phyloP scores from a whole-genome alignment of 2,797 vertebrate genomes.

The Megaceryle alcyon region DNA sequence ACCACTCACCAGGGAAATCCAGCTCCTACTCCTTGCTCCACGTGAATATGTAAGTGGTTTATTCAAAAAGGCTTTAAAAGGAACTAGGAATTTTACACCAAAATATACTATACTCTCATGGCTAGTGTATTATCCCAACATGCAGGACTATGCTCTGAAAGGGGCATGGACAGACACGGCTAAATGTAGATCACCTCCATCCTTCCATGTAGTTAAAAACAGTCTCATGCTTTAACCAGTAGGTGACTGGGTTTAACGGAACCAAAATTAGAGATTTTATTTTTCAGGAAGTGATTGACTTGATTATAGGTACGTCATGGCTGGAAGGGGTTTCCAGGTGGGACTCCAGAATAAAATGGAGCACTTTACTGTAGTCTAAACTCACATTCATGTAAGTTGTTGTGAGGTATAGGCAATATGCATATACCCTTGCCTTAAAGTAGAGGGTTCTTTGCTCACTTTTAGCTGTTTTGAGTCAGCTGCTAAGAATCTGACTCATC shows the following conservation, averaged over 20 bases:
- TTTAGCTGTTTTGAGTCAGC: not conserved
- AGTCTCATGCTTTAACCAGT: not conserved
- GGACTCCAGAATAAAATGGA: constrained; percentile 24
- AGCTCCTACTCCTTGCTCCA: constrained; percentile 23
- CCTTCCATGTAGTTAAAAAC: not conserved
- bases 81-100: not conserved
- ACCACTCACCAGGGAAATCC: constrained; percentile 58
- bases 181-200: not conserved
- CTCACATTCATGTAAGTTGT: not conserved
- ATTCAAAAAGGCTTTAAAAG: constrained; percentile 34
- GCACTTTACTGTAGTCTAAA: not conserved
- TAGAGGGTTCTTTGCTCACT: not conserved
- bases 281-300: constrained; percentile 33
- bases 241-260: constrained; percentile 22
- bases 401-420: not conserved
- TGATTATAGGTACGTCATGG: constrained; percentile 25
- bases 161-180: not conserved
- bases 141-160: not conserved
- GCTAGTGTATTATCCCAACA: not conserved
- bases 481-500: not conserved
- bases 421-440: not conserved
- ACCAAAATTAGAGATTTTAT: not conserved
- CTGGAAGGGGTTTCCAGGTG: constrained; percentile 48
- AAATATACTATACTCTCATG: not conserved
- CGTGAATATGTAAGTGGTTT: constrained; percentile 44